These are phyloP conservation scores for Hirtodrosophila duncani DNA, from an alignment of 2,888 invertebrate species.

Conservation along the genomic window DNA sequence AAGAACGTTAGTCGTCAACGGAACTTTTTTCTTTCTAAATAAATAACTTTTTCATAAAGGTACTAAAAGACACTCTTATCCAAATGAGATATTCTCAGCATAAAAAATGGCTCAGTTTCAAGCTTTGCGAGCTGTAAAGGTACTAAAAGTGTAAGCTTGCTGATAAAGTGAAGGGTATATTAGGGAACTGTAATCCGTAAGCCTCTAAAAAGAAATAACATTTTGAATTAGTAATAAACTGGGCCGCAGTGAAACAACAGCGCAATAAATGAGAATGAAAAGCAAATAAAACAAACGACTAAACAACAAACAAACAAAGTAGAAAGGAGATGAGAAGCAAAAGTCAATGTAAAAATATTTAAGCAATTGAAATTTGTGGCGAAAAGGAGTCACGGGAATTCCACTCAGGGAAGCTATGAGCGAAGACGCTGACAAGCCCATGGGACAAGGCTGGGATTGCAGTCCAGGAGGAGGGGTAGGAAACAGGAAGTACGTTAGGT, in stretches of 20 bases:
- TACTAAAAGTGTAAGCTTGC: too few relatives aligned
- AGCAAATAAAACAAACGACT: slow-evolving; percentile 40
- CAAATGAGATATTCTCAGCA: too few relatives aligned
- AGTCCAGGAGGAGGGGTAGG: slow-evolving; percentile 1
- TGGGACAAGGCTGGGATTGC: background rate
- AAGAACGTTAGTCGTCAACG: too few relatives aligned
- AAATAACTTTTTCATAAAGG: too few relatives aligned
- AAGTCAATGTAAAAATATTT: slow-evolving; percentile 30
- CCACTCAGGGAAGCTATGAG: slow-evolving; percentile 1
- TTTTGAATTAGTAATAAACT: slow-evolving; percentile 70
- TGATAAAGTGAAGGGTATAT: too few relatives aligned
- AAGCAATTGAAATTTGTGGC: slow-evolving; percentile 30
- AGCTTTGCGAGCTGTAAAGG: too few relatives aligned
- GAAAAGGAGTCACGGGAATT: slow-evolving; percentile 21
- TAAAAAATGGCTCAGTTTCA: too few relatives aligned
- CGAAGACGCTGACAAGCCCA: slow-evolving; percentile 35
- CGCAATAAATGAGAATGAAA: slow-evolving; percentile 65
- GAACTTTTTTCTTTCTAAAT: too few relatives aligned
- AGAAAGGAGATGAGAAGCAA: slow-evolving; percentile 5
- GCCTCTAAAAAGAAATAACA: slow-evolving; percentile 57
- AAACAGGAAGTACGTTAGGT: too few relatives aligned
- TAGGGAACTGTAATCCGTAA: slow-evolving; percentile 14
- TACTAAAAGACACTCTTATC: too few relatives aligned
- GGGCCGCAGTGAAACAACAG: slow-evolving; percentile 42
- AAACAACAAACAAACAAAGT: slow-evolving; percentile 22